Evolutionary conservation across 2,797 vertebrate genomes (phyloP).

Genomic region (Botia almorhae): DNA sequence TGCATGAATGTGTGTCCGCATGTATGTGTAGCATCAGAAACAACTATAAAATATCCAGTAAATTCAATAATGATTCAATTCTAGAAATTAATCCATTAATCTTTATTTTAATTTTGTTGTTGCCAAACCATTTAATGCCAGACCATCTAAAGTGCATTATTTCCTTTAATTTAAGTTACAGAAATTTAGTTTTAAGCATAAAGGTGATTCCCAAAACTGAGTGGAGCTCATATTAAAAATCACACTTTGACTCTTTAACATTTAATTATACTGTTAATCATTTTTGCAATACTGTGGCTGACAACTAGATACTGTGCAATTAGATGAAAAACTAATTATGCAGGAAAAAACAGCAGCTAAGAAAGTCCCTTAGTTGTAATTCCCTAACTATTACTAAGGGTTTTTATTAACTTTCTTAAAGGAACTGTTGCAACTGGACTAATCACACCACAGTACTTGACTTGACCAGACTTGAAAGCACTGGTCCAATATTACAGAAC

Average conservation of each 20-base stretch:
- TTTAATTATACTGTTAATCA: neutral
- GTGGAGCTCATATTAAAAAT: neutral
- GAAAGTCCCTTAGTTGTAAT: neutral
- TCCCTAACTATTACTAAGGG: neutral
- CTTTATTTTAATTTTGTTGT: no score
- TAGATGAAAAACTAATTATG: neutral
- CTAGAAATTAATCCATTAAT: neutral
- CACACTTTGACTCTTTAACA: neutral
- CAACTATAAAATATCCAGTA: neutral
- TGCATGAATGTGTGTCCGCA: slow-evolving; percentile 13
- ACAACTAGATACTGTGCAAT: neutral
- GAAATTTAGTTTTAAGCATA: no score
- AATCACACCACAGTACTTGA: no score
- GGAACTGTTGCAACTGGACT: no score
- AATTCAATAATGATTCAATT: neutral
- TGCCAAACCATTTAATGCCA: no score
- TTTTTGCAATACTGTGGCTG: neutral
- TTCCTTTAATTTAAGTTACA: no score
- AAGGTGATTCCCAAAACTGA: no score
- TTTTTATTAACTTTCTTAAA: neutral
- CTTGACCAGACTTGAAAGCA: neutral
- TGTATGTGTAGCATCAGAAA: slow-evolving; percentile 6
- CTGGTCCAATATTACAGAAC: neutral
- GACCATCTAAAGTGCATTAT: no score
- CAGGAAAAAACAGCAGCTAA: neutral